Conservation (phyloP, 2,113 vertebrate genomes). For the Pterocles orientalis region DNA sequence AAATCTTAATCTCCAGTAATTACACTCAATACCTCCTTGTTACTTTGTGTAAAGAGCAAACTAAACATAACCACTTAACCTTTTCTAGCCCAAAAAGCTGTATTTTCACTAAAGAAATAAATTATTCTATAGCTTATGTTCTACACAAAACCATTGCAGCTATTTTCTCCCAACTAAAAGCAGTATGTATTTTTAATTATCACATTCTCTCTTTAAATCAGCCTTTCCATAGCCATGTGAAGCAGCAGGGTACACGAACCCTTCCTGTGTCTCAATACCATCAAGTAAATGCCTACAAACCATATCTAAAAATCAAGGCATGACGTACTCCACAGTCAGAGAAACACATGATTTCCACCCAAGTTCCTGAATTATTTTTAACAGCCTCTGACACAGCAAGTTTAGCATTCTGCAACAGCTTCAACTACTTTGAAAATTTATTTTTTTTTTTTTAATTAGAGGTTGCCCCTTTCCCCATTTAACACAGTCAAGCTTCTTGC, state of each 20-base stretch:
- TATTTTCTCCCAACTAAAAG: neutral
- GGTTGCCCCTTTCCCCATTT: neutral
- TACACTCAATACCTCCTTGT: neutral
- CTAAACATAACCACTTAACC: neutral
- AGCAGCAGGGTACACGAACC: neutral
- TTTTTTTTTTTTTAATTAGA: neutral
- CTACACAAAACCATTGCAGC: neutral
- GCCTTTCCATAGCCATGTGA: neutral
- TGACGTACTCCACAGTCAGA: neutral
- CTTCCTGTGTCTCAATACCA: neutral
- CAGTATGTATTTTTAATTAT: neutral
- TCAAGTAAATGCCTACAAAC: neutral
- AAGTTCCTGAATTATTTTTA: neutral
- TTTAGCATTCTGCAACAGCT: neutral
- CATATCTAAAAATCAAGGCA: neutral
- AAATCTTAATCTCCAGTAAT: conserved; percentile 12
- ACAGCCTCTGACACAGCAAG: neutral
- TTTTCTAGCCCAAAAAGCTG: neutral
- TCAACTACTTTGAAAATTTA: neutral
- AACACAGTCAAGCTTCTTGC: neutral
- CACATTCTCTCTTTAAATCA: neutral
- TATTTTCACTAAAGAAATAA: conserved; percentile 1
- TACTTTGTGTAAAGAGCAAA: neutral
- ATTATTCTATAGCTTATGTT: neutral
- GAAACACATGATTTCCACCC: neutral